Evolutionary conservation across 2,113 vertebrate species (phyloP).

Genomic region (Indri indri): DNA sequence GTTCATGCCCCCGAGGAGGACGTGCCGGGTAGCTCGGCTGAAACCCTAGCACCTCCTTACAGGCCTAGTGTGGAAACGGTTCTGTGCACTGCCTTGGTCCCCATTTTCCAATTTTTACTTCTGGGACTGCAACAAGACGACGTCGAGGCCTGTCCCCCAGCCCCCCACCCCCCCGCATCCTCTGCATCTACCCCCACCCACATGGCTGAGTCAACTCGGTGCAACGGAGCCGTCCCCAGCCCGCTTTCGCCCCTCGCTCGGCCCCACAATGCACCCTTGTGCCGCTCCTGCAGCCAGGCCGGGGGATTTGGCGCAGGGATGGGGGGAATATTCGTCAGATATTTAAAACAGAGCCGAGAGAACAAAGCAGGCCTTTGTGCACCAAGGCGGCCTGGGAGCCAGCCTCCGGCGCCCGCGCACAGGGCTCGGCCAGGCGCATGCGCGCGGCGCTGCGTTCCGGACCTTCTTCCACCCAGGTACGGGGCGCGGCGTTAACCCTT

Average conservation of each 20-base stretch:
- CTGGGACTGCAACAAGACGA: constrained; percentile 19
- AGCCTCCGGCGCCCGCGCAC: constrained; percentile 66
- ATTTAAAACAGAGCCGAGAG: constrained; percentile 86
- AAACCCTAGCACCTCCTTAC: constrained; percentile 42
- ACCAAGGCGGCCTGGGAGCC: constrained; percentile 59
- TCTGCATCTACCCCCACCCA: constrained; percentile 1
- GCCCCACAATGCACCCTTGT: constrained; percentile 84
- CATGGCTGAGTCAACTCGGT: constrained; percentile 61
- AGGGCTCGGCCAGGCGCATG: constrained; percentile 79
- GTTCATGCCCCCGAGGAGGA: background rate
- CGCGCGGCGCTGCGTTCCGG: constrained; percentile 75
- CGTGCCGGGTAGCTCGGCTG: background rate
- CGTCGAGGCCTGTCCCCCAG: background rate
- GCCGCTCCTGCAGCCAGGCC: constrained; percentile 80
- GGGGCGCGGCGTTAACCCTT: constrained; percentile 78
- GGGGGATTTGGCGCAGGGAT: constrained; percentile 81
- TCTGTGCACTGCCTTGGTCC: constrained; percentile 43
- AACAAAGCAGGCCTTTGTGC: constrained; percentile 88
- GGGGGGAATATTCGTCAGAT: constrained; percentile 84
- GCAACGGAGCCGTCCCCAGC: constrained; percentile 67
- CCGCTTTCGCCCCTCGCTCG: constrained; percentile 1
- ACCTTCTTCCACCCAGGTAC: constrained; percentile 75
- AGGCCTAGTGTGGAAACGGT: constrained; percentile 48
- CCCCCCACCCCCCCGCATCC: too few species aligned
- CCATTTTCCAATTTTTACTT: constrained; percentile 36